Conservation (phyloP, 2,888 invertebrate species). For the Hoplodrina blanda region DNA sequence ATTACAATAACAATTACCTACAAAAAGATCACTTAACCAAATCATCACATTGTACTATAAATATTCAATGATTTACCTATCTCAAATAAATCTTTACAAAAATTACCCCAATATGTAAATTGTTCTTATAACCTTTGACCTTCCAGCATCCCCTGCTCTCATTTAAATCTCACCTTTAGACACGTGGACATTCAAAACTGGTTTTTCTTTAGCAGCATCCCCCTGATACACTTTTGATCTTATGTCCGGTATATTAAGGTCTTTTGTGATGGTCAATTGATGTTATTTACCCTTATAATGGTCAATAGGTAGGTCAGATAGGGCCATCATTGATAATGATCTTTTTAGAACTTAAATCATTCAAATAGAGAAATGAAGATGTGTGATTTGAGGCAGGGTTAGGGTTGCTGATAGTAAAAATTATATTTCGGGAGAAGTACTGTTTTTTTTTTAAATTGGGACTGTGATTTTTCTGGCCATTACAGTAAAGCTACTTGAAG, state of each 20-base stretch:
- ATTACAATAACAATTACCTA: not conserved
- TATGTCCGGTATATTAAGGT: slow-evolving; percentile 45
- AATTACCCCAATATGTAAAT: slow-evolving; percentile 68
- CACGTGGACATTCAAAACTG: slow-evolving; percentile 58
- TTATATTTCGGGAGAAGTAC: not conserved
- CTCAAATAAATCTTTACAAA: slow-evolving; percentile 42
- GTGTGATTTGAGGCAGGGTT: not conserved
- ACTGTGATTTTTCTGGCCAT: too few relatives aligned
- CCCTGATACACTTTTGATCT: slow-evolving; percentile 78
- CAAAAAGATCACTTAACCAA: slow-evolving; percentile 8
- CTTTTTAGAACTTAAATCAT: not conserved
- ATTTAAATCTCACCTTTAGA: slow-evolving; percentile 70
- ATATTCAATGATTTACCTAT: slow-evolving; percentile 31
- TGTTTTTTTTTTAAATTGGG: too few relatives aligned
- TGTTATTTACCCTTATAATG: slow-evolving; percentile 1
- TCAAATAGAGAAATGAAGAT: slow-evolving; percentile 5
- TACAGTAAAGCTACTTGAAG: too few relatives aligned
- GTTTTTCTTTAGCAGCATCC: slow-evolving; percentile 65
- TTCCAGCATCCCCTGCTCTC: slow-evolving; percentile 79
- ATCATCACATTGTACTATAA: slow-evolving; percentile 24
- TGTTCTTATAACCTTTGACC: slow-evolving; percentile 64
- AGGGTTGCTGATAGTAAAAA: not conserved
- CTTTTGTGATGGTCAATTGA: slow-evolving; percentile 20
- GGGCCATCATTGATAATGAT: slow-evolving; percentile 17
- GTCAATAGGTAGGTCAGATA: slow-evolving; percentile 29